Conservation (phyloP, 2,113 vertebrate genomes). For the Mus spicilegus region DNA sequence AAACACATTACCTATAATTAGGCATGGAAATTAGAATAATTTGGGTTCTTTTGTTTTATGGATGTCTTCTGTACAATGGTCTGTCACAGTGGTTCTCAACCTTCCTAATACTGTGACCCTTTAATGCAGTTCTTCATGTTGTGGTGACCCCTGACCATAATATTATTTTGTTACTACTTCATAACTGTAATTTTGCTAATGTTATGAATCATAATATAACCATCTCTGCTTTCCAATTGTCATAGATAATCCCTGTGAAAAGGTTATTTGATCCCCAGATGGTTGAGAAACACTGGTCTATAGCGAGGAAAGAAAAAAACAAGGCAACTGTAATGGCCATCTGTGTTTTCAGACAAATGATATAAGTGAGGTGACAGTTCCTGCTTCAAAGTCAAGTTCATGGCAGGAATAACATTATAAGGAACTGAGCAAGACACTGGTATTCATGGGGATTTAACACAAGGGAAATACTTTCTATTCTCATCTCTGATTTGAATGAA, state of each 20-base stretch:
- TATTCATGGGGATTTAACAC: background rate
- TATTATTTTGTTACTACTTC: background rate
- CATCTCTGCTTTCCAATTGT: background rate
- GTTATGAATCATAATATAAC: background rate
- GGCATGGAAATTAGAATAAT: background rate
- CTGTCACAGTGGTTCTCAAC: background rate
- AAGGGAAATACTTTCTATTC: background rate
- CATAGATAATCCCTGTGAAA: background rate
- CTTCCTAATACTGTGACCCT: background rate
- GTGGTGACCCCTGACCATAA: background rate
- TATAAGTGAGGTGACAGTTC: background rate
- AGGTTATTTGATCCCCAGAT: background rate
- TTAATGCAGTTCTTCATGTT: background rate
- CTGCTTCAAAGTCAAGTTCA: background rate
- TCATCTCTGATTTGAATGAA: background rate
- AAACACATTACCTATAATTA: slow-evolving; percentile 38
- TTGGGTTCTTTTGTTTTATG: background rate
- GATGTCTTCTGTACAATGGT: background rate
- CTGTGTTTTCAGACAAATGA: background rate
- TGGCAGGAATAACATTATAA: rapidly evolving
- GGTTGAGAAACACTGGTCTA: background rate
- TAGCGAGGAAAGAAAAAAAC: background rate
- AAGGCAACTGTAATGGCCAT: background rate
- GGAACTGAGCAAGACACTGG: background rate
- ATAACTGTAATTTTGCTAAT: background rate